These are phyloP conservation scores for Pachyseris speciosa DNA, from an alignment of 64 coral and sea anemone species.

Conservation along the genomic window DNA sequence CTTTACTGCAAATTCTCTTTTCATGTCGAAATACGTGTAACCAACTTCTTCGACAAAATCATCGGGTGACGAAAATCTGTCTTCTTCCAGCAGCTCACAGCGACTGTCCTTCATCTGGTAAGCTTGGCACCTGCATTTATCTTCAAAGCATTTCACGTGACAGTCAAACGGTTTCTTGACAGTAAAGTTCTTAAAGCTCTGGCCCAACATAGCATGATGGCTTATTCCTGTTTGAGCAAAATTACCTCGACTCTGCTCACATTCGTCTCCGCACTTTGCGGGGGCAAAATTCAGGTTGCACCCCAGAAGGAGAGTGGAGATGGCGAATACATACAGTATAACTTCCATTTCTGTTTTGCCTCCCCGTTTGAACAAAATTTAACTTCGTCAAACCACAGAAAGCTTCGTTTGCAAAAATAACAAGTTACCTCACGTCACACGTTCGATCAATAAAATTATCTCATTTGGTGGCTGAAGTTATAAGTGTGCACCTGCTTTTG, in stretches of 20 bases:
- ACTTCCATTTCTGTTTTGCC: background rate
- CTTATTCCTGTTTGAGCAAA: background rate
- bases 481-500: too few relatives aligned
- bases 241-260: background rate
- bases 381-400: background rate
- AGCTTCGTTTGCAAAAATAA: background rate
- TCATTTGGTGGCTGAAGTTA: too few relatives aligned
- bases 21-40: slow-evolving; percentile 47
- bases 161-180: background rate
- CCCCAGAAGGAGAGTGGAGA: background rate
- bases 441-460: too few relatives aligned
- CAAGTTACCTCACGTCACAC: too few relatives aligned
- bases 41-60: background rate
- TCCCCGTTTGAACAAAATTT: background rate
- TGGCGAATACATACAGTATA: background rate
- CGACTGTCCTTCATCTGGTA: background rate
- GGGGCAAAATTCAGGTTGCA: background rate
- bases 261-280: background rate
- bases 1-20: background rate
- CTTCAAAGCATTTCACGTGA: background rate
- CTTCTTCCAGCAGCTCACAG: background rate
- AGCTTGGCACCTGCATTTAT: background rate
- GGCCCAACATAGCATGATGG: background rate
- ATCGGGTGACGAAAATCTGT: background rate
- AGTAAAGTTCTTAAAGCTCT: background rate